These are phyloP conservation scores for Polydrusus pterygomalis DNA, from an alignment of 2,888 invertebrate species.

Conservation along the genomic window DNA sequence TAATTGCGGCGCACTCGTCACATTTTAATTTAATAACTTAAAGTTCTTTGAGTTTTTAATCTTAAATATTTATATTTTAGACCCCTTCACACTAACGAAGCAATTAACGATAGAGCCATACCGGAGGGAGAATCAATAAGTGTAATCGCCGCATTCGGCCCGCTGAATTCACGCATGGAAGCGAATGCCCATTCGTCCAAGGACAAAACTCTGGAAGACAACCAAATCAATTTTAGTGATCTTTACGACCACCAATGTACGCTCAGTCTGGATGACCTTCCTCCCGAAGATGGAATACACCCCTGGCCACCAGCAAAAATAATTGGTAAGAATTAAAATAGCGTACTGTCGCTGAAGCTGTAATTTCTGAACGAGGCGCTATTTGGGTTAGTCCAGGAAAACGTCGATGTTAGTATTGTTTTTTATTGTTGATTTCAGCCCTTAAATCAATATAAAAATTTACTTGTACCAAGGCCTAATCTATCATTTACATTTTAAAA, in stretches of 20 bases:
- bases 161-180: conserved; percentile 85
- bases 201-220: conserved; percentile 83
- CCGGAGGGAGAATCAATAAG: conserved; percentile 74
- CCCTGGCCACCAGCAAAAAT: conserved; percentile 83
- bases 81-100: conserved; percentile 85
- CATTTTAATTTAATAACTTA: too few species aligned
- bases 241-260: conserved; percentile 84
- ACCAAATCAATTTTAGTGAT: conserved; percentile 85
- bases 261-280: conserved; percentile 78
- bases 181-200: conserved; percentile 88
- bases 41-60: too few species aligned
- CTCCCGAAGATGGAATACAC: conserved; percentile 76
- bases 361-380: too few species aligned
- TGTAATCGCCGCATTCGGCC: conserved; percentile 92
- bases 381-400: too few species aligned
- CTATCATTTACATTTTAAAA: too few species aligned
- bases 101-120: conserved; percentile 77
- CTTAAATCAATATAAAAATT: too few species aligned
- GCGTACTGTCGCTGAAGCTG: too few species aligned
- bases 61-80: conserved; percentile 68
- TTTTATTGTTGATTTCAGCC: too few species aligned
- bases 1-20: too few species aligned
- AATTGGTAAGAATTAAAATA: conserved; percentile 68
- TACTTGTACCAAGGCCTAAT: too few species aligned
- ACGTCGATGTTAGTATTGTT: too few species aligned